phyloP scores from a whole-genome alignment of 2,797 vertebrate species.

The Labroides dimidiatus region DNA sequence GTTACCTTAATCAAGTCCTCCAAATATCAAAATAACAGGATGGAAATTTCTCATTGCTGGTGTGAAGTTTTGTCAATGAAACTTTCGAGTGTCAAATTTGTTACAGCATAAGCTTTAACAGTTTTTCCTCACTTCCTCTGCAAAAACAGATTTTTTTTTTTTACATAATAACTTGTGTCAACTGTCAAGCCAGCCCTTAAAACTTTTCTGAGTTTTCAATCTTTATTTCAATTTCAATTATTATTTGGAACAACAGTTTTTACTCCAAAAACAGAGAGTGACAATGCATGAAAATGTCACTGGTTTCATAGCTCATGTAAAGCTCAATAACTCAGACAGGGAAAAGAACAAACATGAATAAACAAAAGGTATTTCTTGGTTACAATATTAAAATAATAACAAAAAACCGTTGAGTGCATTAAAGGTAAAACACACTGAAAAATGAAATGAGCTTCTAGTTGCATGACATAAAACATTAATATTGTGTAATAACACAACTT shows the following conservation, averaged over 20 bases:
- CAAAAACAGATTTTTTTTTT: constrained; percentile 5
- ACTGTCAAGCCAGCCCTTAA: not conserved
- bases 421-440: constrained; percentile 54
- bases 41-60: not conserved
- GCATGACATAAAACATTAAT: constrained; percentile 54
- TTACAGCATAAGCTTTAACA: not conserved
- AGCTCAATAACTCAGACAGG: constrained; percentile 36
- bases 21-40: too few relatives aligned
- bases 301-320: constrained; percentile 27
- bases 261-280: constrained; percentile 27
- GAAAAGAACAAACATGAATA: constrained; percentile 30
- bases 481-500: constrained; percentile 41
- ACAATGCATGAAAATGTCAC: constrained; percentile 28
- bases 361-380: constrained; percentile 38
- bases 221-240: constrained; percentile 37
- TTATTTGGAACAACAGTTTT: constrained; percentile 27
- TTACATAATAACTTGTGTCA: not conserved
- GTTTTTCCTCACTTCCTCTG: not conserved
- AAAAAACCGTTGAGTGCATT: constrained; percentile 56
- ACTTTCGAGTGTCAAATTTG: too few relatives aligned
- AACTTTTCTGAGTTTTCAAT: constrained; percentile 29
- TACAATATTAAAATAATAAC: constrained; percentile 45
- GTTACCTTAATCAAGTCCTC: too few relatives aligned
- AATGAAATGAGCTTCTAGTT: constrained; percentile 52
- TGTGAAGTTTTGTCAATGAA: too few relatives aligned